Conservation (phyloP, 2,797 vertebrate species). For the Fratercula arctica region DNA sequence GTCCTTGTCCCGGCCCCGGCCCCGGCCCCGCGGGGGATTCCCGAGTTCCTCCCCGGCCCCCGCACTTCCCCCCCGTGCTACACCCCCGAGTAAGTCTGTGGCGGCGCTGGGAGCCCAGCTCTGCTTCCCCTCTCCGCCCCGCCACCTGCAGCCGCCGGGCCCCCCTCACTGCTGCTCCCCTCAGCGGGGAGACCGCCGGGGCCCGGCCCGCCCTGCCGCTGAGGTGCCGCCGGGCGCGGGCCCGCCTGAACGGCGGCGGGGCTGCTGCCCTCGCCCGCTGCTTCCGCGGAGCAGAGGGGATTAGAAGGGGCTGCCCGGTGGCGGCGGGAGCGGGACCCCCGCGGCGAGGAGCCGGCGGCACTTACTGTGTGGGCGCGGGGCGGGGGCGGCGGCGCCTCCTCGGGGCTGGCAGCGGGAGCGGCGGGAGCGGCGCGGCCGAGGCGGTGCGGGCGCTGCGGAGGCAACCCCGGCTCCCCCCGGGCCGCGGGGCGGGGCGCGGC, state of each 20-base stretch:
- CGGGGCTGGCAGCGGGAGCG: not conserved
- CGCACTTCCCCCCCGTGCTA: fast-evolving
- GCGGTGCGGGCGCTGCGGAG: not conserved
- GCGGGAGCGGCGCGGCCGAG: not conserved
- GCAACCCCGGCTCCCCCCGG: not conserved
- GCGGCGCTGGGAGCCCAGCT: not conserved
- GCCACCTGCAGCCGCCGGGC: not conserved
- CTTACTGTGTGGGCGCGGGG: not conserved
- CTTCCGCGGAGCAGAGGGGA: too few relatives aligned
- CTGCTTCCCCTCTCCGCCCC: not conserved
- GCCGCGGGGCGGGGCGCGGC: not conserved
- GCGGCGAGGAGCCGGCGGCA: not conserved
- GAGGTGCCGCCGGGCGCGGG: too few relatives aligned
- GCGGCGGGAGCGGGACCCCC: not conserved
- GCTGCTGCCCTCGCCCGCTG: too few relatives aligned
- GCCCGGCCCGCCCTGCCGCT: not conserved
- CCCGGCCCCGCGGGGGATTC: not conserved
- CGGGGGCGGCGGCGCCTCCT: not conserved
- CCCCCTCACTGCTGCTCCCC: not conserved
- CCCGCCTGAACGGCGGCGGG: not conserved
- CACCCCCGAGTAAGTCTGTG: not conserved
- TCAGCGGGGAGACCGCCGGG: not conserved
- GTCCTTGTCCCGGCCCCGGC: not conserved
- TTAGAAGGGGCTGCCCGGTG: not conserved
- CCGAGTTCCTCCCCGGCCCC: too few relatives aligned